Evolutionary conservation across 2,888 invertebrate genomes (phyloP), one percentile per base, ranked within the genome.

Genomic region (Cantharis nigra): DNA sequence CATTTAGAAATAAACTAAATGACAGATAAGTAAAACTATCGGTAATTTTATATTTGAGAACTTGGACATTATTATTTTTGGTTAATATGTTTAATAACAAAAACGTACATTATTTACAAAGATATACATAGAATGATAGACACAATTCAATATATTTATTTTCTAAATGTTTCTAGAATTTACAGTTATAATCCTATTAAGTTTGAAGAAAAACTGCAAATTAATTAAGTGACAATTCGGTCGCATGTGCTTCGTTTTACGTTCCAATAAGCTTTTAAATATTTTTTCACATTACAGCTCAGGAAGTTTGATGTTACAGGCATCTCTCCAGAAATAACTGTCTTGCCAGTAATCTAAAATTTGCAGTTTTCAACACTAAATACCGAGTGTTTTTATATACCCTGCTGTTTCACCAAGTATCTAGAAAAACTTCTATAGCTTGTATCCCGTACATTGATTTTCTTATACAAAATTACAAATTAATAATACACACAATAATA

Each of bases 401-500:
- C 49, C 49, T 49, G 49, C 49, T 49, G 49, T 49, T 49, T 49
- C n/a, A 9, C 9, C 49, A 49, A 49, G 49, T 49, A 49, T 49
- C 49, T 49, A 49, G 49, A 49, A 49, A 49, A n/a, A 49, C 13
- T n/a, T n/a, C 49, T 33, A 49, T n/a, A n/a, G n/a, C 49, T 49
- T 49, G 49, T n/a, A 7, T 49, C n/a, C 49, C 49, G 49, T 49
- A 49, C 49, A 49, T 49, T 49, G 49, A n/a, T 49, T 49, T n/a
- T 49, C 49, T 49, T 49, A 49, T 49, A 49, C n/a, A 67, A 67
- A 20, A 67, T 67, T 67, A 67, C 13, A 67, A 67, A 67, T 67
- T 67, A 67, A 67, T 67, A 67, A 67, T 67, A 67, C 65, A 67
- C 65, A 67, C 65, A 67, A 67, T 20, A 67, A 49, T 49, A 23